Evolutionary conservation across 2,797 vertebrate species (phyloP).

Genomic region (Crax fasciolata): DNA sequence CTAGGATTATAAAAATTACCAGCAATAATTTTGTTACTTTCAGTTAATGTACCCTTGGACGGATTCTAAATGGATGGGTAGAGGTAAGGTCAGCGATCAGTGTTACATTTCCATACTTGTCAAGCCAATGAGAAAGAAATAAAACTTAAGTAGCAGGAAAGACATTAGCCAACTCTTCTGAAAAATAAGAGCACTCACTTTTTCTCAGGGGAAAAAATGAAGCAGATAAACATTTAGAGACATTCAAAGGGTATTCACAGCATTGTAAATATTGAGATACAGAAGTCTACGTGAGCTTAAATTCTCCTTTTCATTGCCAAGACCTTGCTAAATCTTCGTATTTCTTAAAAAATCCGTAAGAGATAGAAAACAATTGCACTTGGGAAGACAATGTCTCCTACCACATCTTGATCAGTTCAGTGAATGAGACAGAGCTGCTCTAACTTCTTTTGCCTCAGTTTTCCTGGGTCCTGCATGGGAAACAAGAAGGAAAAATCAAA

Average conservation of each 20-base stretch:
- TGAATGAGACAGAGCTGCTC: not conserved
- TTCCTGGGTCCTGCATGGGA: not conserved
- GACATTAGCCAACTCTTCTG: not conserved
- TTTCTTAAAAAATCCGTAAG: not conserved
- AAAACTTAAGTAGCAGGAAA: not conserved
- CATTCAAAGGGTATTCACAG: accelerated
- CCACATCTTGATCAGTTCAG: not conserved
- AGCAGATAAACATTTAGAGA: not conserved
- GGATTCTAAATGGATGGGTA: not conserved
- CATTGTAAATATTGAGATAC: not conserved
- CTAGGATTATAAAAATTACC: conserved; percentile 22
- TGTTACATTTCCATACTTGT: not conserved
- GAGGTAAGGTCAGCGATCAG: not conserved
- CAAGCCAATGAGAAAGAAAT: not conserved
- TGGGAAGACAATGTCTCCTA: not conserved
- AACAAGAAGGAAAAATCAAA: not conserved
- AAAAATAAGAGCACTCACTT: not conserved
- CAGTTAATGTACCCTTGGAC: not conserved
- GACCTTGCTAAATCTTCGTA: not conserved
- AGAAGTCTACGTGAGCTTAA: not conserved
- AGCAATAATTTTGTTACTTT: not conserved
- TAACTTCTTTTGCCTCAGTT: not conserved
- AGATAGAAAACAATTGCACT: not conserved
- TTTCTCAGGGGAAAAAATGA: not conserved
- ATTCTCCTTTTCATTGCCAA: not conserved